These are phyloP conservation scores for Phocoena sinus DNA, from an alignment of 2,113 vertebrate species.

Conservation along the genomic window DNA sequence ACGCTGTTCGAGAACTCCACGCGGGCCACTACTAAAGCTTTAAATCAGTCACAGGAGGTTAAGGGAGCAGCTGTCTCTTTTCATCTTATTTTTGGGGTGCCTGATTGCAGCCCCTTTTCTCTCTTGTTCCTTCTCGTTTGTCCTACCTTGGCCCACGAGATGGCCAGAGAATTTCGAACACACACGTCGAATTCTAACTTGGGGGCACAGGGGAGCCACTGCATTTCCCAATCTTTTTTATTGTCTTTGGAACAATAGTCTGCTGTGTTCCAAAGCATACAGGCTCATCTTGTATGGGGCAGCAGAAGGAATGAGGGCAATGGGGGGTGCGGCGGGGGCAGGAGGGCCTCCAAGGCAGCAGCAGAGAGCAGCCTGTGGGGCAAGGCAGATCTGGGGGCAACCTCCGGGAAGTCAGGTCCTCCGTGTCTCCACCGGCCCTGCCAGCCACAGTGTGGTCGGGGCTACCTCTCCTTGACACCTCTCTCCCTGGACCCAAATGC, in stretches of 20 bases:
- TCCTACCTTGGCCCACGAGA: not conserved
- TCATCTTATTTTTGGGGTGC: not conserved
- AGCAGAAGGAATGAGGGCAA: not conserved
- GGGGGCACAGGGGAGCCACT: not conserved
- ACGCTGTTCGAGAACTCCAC: not conserved
- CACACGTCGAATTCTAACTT: not conserved
- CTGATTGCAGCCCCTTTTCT: not conserved
- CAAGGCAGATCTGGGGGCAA: not conserved
- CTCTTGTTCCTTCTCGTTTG: not conserved
- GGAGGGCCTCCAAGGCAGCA: not conserved
- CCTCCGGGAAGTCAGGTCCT: accelerated
- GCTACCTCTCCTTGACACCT: not conserved
- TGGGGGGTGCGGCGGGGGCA: accelerated
- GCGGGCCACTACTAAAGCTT: not conserved
- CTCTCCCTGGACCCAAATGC: not conserved
- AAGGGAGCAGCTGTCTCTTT: not conserved
- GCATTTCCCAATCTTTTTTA: slow-evolving; percentile 14
- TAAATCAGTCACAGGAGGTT: not conserved
- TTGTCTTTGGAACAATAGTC: slow-evolving; percentile 49
- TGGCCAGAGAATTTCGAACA: not conserved
- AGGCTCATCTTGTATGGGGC: not conserved
- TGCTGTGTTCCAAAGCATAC: not conserved
- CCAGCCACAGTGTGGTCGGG: not conserved
- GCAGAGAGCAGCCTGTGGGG: not conserved
- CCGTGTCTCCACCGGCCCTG: accelerated